These are phyloP conservation scores for Lasioglossum marginatum DNA, from an alignment of 2,888 invertebrate species.

Conservation along the genomic window DNA sequence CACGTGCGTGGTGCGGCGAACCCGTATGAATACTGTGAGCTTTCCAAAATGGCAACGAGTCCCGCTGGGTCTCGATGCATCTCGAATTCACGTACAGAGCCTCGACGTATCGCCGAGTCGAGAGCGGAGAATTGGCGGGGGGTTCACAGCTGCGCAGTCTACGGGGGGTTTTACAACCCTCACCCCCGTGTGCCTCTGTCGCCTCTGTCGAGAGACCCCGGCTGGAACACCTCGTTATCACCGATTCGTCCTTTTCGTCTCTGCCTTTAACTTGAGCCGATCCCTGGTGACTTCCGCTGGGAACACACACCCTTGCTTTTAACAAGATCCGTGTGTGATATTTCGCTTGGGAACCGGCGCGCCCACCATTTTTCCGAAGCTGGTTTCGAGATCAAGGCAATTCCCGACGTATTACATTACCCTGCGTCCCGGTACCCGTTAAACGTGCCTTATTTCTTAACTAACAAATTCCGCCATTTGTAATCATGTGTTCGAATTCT, in stretches of 20 bases:
- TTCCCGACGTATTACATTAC: background rate
- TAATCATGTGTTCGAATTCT: no score
- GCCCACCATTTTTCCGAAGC: constrained; percentile 11
- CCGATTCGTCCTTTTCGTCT: constrained; percentile 74
- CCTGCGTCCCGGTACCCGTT: no score
- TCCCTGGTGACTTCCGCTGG: background rate
- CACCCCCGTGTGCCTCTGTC: constrained; percentile 52
- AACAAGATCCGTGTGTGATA: constrained; percentile 15
- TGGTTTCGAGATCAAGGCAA: constrained; percentile 4
- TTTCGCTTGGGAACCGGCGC: constrained; percentile 8
- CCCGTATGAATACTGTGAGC: constrained; percentile 62
- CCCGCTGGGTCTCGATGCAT: constrained; percentile 70
- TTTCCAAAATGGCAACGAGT: constrained; percentile 79
- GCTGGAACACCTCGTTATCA: constrained; percentile 80
- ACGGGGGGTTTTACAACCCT: constrained; percentile 68
- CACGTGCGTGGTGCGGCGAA: constrained; percentile 71
- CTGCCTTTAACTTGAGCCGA: constrained; percentile 65
- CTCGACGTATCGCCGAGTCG: constrained; percentile 64
- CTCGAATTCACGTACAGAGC: constrained; percentile 64
- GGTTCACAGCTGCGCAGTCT: constrained; percentile 74
- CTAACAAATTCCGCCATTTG: no score
- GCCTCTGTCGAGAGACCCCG: constrained; percentile 37
- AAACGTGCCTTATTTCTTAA: no score
- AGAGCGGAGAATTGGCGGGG: constrained; percentile 59
- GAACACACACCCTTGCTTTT: constrained; percentile 9